These are phyloP conservation scores for Argynnis bischoffii DNA, from an alignment of 2,888 invertebrate species.

Conservation along the genomic window DNA sequence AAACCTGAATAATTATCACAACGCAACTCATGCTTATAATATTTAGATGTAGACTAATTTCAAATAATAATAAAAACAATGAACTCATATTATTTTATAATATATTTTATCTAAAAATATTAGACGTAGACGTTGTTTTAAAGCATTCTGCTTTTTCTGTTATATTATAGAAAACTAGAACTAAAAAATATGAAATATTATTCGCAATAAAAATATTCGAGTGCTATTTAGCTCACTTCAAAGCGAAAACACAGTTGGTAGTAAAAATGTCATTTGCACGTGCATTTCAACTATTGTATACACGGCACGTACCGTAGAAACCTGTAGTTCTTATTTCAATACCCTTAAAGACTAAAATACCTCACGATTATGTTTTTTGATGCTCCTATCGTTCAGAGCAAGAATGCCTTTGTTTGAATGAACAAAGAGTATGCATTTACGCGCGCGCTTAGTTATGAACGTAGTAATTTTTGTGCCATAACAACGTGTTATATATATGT, in stretches of 20 bases:
- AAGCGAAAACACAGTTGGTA: constrained; percentile 40
- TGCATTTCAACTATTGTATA: constrained; percentile 51
- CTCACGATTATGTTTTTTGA: constrained; percentile 14
- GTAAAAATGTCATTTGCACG: constrained; percentile 54
- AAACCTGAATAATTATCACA: too few relatives aligned
- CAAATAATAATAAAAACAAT: background rate
- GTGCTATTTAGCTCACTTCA: constrained; percentile 37
- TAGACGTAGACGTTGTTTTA: background rate
- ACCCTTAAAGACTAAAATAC: constrained; percentile 21
- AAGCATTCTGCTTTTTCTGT: constrained; percentile 1
- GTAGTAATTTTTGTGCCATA: constrained; percentile 39
- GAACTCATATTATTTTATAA: background rate
- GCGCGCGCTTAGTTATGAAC: constrained; percentile 38
- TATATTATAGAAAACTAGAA: background rate
- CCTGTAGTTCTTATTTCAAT: constrained; percentile 26
- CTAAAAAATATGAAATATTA: constrained; percentile 24
- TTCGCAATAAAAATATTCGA: constrained; percentile 27
- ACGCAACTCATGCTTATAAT: too few relatives aligned
- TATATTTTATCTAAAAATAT: background rate
- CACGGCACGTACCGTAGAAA: constrained; percentile 21
- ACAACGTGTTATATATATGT: constrained; percentile 35
- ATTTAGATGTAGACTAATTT: background rate
- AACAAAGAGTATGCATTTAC: constrained; percentile 46
- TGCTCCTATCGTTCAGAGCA: constrained; percentile 28
- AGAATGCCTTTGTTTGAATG: constrained; percentile 56